Evolutionary conservation across 2,113 vertebrate species (phyloP).

Genomic region (Heterotis niloticus): DNA sequence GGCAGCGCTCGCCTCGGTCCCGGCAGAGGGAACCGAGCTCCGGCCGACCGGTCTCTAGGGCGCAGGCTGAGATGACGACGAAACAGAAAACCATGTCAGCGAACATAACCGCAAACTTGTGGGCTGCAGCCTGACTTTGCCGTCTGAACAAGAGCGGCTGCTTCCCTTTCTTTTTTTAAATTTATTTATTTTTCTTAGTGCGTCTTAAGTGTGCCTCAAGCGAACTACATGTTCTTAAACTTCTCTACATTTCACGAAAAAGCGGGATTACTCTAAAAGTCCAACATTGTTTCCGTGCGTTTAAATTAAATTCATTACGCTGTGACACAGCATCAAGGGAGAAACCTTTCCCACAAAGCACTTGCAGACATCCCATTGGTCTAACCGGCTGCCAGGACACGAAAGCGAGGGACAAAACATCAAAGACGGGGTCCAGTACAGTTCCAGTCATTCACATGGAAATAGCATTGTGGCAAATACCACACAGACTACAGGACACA

Average conservation of each 20-base stretch:
- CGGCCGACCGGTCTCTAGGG: neutral
- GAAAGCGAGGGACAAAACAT: conserved; percentile 46
- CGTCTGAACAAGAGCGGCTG: neutral
- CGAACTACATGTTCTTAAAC: neutral
- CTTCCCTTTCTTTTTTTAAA: neutral
- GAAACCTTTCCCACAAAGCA: conserved; percentile 37
- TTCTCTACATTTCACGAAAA: neutral
- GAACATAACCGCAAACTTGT: neutral
- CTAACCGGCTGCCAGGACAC: conserved; percentile 33
- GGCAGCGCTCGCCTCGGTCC: neutral
- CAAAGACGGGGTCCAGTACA: conserved; percentile 46
- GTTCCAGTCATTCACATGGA: conserved; percentile 56
- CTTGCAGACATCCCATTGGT: conserved; percentile 38
- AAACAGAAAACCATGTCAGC: neutral
- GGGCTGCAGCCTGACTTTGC: neutral
- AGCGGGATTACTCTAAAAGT: conserved; percentile 12
- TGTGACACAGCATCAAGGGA: conserved; percentile 48
- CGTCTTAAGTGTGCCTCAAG: neutral
- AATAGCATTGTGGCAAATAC: conserved; percentile 59
- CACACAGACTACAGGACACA: conserved; percentile 48
- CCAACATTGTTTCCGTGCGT: conserved; percentile 17
- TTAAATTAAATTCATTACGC: conserved; percentile 36
- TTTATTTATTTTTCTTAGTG: neutral
- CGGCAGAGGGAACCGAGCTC: neutral
- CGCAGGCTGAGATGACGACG: neutral